These are phyloP conservation scores for Yponomeuta cagnagella DNA, from an alignment of 2,888 invertebrate genomes.

Conservation along the genomic window DNA sequence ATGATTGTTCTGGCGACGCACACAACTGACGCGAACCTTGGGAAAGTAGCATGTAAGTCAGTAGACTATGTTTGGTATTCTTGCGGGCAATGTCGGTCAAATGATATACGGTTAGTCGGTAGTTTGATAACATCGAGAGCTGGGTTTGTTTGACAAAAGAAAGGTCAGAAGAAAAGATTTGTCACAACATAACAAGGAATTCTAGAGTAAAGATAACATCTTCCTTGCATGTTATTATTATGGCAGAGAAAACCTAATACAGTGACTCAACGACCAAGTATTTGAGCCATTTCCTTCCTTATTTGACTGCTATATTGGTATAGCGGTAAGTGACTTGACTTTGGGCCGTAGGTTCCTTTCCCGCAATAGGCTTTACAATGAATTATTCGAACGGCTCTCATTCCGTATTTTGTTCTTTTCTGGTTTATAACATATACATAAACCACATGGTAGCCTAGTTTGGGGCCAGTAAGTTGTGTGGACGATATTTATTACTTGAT, in stretches of 20 bases:
- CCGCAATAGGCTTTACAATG: too few species aligned
- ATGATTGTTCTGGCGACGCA: not conserved
- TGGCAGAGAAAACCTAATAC: too few species aligned
- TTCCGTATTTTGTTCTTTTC: too few species aligned
- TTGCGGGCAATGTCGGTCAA: not conserved
- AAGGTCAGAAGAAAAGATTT: not conserved
- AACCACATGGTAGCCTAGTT: not conserved
- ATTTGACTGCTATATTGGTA: too few species aligned
- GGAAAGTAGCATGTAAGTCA: not conserved
- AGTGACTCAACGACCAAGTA: too few species aligned
- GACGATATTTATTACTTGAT: not conserved
- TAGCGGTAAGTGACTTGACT: too few species aligned
- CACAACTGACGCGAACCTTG: conserved; percentile 2
- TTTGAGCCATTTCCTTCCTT: too few species aligned
- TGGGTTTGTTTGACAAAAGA: not conserved
- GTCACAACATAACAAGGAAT: not conserved
- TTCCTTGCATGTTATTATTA: too few species aligned
- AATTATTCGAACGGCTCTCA: too few species aligned
- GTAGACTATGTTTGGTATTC: not conserved
- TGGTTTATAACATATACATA: too few species aligned
- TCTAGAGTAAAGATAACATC: not conserved
- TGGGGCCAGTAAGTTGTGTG: not conserved
- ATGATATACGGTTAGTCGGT: not conserved
- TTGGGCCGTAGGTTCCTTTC: too few species aligned
- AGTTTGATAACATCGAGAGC: not conserved